These are phyloP conservation scores for Epinephelus moara DNA, from an alignment of 2,113 vertebrate species.

Conservation along the genomic window DNA sequence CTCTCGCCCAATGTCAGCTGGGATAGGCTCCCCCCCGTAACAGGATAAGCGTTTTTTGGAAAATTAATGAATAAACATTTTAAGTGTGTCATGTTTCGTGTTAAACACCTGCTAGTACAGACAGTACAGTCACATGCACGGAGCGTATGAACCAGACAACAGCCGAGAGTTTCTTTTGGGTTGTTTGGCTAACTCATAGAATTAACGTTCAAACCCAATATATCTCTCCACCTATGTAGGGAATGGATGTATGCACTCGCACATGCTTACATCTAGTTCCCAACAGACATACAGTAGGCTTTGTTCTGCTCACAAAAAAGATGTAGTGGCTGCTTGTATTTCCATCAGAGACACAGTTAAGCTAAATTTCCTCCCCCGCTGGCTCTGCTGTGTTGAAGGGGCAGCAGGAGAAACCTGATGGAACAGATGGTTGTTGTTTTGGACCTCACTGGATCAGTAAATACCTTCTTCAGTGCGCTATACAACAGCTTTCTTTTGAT, in stretches of 20 bases:
- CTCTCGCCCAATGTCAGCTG: too few relatives aligned
- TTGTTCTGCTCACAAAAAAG: slow-evolving; percentile 24
- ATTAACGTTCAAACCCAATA: background rate
- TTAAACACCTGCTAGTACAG: too few relatives aligned
- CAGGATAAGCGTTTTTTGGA: too few relatives aligned
- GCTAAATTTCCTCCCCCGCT: slow-evolving; percentile 3
- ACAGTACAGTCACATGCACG: too few relatives aligned
- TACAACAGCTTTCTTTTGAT: background rate
- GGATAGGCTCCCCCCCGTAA: too few relatives aligned
- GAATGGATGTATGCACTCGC: background rate
- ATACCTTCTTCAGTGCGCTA: background rate
- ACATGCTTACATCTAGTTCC: background rate
- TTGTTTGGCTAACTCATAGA: too few relatives aligned
- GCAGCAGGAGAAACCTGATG: slow-evolving; percentile 17
- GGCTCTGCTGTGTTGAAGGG: background rate
- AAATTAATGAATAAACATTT: too few relatives aligned
- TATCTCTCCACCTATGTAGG: background rate
- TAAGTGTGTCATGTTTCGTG: too few relatives aligned
- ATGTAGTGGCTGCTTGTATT: slow-evolving; percentile 9
- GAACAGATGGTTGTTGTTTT: slow-evolving; percentile 25
- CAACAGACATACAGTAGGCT: background rate
- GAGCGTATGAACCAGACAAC: too few relatives aligned
- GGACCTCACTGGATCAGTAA: background rate
- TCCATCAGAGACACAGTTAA: background rate
- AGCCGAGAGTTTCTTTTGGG: too few relatives aligned